Evolutionary conservation across 2,888 invertebrate genomes (phyloP).

Genomic region (Ceramica pisi): DNA sequence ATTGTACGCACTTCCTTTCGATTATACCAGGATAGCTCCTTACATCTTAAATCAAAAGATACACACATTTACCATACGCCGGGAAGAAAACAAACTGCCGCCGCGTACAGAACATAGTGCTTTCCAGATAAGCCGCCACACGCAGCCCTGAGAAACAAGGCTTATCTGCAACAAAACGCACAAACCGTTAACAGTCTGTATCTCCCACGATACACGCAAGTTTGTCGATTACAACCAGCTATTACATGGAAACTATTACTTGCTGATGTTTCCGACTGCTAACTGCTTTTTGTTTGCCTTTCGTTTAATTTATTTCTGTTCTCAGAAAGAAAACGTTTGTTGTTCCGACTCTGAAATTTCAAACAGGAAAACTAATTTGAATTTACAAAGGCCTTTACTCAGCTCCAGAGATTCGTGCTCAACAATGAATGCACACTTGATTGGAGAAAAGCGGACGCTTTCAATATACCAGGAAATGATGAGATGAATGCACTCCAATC

Average conservation of each 20-base stretch:
- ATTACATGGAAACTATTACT: conserved; percentile 58
- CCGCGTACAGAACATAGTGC: conserved; percentile 42
- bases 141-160: conserved; percentile 59
- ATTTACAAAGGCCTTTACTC: conserved; percentile 32
- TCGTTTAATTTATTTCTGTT: conserved; percentile 47
- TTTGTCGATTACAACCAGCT: conserved; percentile 59
- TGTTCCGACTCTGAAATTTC: conserved; percentile 17
- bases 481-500: conserved; percentile 26
- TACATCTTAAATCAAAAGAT: conserved; percentile 46
- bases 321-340: conserved; percentile 45
- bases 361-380: conserved; percentile 48
- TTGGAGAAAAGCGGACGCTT: conserved; percentile 17
- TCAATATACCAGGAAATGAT: conserved; percentile 19
- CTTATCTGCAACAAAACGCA: conserved; percentile 67
- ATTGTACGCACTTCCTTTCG: conserved; percentile 1
- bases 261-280: conserved; percentile 56
- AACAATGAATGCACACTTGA: conserved; percentile 23
- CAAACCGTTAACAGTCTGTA: conserved; percentile 72
- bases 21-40: conserved; percentile 15
- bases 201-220: conserved; percentile 71
- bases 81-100: conserved; percentile 30
- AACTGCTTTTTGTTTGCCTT: conserved; percentile 52
- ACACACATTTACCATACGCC: conserved; percentile 27
- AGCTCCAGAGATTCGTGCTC: not conserved
- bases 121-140: conserved; percentile 56